Percentiles rank a stretch among this genome's conserved stretches.
Conservation (phyloP, 2,113 vertebrate genomes). For the Toxotes chatareus region DNA sequence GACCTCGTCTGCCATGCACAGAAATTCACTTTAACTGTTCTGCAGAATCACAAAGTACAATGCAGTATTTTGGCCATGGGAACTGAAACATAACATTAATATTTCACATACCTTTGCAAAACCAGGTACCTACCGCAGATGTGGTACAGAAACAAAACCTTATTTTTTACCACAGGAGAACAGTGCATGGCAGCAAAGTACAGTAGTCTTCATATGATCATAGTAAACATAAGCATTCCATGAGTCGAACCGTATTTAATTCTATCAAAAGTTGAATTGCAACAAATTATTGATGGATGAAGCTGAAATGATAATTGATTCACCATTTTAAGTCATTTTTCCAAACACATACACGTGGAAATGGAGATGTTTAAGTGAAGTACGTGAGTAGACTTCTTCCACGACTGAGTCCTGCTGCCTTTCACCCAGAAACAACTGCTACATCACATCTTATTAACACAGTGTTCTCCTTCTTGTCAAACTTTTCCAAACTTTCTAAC, state of each 20-base stretch:
- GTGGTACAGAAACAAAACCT: constrained; percentile 17
- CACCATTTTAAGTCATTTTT: no score
- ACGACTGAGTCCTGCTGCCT: not conserved
- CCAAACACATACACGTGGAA: not conserved
- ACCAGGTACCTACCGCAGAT: not conserved
- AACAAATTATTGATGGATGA: not conserved
- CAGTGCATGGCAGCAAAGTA: not conserved
- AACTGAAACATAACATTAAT: constrained; percentile 41
- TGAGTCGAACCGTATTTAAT: not conserved
- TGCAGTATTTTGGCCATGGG: constrained; percentile 16
- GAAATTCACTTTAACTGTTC: constrained; percentile 1
- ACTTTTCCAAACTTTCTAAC: not conserved
- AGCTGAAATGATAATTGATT: not conserved
- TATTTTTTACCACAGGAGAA: not conserved
- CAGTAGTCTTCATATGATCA: not conserved
- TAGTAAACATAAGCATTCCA: not conserved
- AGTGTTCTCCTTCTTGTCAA: not conserved
- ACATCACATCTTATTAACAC: not conserved
- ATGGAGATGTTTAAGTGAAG: not conserved
- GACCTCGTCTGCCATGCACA: not conserved
- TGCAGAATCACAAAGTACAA: constrained; percentile 11
- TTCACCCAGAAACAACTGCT: constrained; percentile 8
- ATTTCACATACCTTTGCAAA: constrained; percentile 44
- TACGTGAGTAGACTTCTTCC: not conserved
- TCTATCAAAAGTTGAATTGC: not conserved